Conservation (phyloP, 2,113 vertebrate genomes). For the Phasianus colchicus region DNA sequence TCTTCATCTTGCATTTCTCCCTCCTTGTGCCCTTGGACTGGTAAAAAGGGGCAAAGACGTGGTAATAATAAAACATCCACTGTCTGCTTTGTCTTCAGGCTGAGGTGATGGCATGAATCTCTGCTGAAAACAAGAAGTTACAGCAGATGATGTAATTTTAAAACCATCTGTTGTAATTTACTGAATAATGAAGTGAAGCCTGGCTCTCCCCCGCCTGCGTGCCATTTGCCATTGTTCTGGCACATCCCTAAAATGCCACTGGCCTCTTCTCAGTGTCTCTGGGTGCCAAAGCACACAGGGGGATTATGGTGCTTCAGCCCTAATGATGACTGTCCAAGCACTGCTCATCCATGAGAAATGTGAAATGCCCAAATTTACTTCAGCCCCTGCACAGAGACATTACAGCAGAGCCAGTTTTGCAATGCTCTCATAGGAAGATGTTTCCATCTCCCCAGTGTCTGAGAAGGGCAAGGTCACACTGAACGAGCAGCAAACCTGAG, state of each 20-base stretch:
- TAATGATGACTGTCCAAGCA: background rate
- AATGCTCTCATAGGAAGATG: background rate
- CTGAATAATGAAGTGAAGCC: slow-evolving; percentile 37
- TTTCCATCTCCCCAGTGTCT: background rate
- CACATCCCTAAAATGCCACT: background rate
- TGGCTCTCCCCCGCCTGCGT: background rate
- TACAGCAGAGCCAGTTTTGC: background rate
- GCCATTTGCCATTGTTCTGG: background rate
- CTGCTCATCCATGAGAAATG: background rate
- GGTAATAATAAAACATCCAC: background rate
- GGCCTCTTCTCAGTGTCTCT: background rate
- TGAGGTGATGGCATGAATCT: slow-evolving; percentile 32
- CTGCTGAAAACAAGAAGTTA: slow-evolving; percentile 22
- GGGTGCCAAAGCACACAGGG: background rate
- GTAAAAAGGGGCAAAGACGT: background rate
- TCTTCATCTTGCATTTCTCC: background rate
- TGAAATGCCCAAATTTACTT: background rate
- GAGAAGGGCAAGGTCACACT: background rate
- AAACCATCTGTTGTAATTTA: slow-evolving; percentile 54
- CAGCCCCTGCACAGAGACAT: background rate
- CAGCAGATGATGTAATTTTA: slow-evolving; percentile 44
- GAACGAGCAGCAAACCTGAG: background rate
- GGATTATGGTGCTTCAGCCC: background rate
- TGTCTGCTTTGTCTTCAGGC: background rate
- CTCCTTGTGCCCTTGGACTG: background rate